phyloP scores from a whole-genome alignment of 1,140 invertebrate genomes.

The Reticulitermes speratus region DNA sequence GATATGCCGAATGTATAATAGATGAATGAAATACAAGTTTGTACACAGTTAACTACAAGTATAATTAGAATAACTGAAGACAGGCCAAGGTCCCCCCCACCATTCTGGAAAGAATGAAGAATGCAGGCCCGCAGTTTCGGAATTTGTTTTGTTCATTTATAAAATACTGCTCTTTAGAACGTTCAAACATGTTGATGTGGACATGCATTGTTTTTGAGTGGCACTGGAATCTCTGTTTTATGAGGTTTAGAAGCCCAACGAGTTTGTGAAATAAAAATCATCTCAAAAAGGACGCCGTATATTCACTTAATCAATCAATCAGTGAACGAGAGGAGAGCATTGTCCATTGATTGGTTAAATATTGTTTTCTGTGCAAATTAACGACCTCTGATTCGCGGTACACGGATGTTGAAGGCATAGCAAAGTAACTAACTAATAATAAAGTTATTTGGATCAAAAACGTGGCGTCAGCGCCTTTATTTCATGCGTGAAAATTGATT shows the following conservation, averaged over 20 bases:
- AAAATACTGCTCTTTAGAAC: too few relatives aligned
- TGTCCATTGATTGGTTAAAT: not conserved
- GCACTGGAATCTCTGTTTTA: not conserved
- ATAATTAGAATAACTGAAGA: too few relatives aligned
- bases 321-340: not conserved
- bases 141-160: too few relatives aligned
- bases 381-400: not conserved
- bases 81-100: too few relatives aligned
- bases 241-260: not conserved
- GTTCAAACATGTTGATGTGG: not conserved
- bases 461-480: not conserved
- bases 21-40: too few relatives aligned
- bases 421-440: not conserved
- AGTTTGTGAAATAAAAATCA: not conserved
- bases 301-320: not conserved
- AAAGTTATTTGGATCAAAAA: slow-evolving; percentile 4
- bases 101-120: too few relatives aligned
- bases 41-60: too few relatives aligned
- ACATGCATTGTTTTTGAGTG: not conserved
- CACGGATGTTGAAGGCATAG: not conserved
- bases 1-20: too few relatives aligned
- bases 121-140: too few relatives aligned
- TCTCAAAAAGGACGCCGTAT: not conserved
- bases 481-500: not conserved
- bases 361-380: not conserved